phyloP scores from a whole-genome alignment of 2,888 invertebrate species.

The Drosophila fungiperda region DNA sequence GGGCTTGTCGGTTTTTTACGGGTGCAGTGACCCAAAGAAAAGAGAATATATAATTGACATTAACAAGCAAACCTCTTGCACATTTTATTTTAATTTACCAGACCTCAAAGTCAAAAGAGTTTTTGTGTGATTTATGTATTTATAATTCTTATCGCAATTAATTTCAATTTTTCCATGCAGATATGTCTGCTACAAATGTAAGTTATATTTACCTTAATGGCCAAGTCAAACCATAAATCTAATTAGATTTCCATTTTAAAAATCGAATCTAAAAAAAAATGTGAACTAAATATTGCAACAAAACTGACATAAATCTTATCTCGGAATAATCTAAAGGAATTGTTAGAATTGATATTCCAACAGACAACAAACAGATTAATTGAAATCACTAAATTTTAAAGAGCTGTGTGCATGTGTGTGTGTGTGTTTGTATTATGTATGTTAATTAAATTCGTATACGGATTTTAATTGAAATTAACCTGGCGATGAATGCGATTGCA shows the following conservation, averaged over 20 bases:
- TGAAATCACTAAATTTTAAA: conserved; percentile 2
- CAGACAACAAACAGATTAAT: neutral
- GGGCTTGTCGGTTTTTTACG: neutral
- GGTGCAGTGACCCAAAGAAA: conserved; percentile 28
- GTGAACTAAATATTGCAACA: neutral
- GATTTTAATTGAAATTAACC: conserved; percentile 75
- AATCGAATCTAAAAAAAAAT: neutral
- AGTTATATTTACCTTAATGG: neutral
- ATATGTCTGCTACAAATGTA: no score
- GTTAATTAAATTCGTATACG: conserved; percentile 65
- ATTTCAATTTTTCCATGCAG: neutral
- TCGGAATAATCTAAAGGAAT: neutral
- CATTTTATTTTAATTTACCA: conserved; percentile 4
- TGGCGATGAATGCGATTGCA: conserved; percentile 58
- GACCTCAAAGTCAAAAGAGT: neutral
- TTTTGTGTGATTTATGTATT: neutral
- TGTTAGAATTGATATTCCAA: neutral
- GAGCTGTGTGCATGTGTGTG: neutral
- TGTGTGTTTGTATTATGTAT: conserved; percentile 19
- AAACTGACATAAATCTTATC: neutral
- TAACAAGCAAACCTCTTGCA: neutral
- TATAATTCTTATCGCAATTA: neutral
- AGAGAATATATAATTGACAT: conserved; percentile 15
- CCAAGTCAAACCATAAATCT: neutral
- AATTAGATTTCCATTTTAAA: neutral